Percentiles rank a stretch among this genome's conserved stretches.
Conservation (phyloP, 2,797 vertebrate species). For the Sternarchorhynchus goeldii region DNA sequence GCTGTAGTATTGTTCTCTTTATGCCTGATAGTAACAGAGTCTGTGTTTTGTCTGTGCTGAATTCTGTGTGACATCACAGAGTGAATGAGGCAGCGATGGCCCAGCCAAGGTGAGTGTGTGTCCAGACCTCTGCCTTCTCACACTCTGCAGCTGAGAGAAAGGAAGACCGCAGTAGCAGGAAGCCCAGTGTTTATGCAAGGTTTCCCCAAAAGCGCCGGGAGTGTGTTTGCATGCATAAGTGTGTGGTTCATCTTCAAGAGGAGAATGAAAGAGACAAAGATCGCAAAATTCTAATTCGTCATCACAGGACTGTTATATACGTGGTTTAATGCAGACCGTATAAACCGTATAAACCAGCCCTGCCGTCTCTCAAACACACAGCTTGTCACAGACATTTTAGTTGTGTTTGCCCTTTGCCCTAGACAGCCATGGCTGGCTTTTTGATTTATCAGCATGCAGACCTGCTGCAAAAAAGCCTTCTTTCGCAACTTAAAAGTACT, state of each 20-base stretch:
- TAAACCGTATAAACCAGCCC: neutral
- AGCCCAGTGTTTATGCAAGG: neutral
- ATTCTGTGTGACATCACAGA: no score
- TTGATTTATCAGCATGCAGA: neutral
- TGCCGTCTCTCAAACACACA: slow-evolving; percentile 39
- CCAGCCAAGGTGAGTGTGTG: no score
- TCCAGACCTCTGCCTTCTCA: neutral
- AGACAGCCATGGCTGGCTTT: neutral
- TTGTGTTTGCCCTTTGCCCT: slow-evolving; percentile 8
- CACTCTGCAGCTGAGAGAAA: neutral
- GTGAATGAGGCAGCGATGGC: no score
- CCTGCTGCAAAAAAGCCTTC: slow-evolving; percentile 1
- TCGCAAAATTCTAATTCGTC: neutral
- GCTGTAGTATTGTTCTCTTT: neutral
- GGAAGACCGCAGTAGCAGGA: neutral
- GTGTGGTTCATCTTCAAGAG: neutral
- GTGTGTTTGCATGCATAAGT: neutral
- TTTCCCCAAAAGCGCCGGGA: neutral
- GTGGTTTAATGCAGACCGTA: slow-evolving; percentile 6
- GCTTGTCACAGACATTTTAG: neutral
- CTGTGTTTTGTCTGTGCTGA: neutral
- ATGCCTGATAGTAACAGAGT: neutral
- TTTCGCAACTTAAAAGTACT: slow-evolving; percentile 10
- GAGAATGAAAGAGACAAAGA: neutral
- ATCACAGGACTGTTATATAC: slow-evolving; percentile 19